phyloP scores from a whole-genome alignment of 2,113 vertebrate species.

The Zosterops pallidus region DNA sequence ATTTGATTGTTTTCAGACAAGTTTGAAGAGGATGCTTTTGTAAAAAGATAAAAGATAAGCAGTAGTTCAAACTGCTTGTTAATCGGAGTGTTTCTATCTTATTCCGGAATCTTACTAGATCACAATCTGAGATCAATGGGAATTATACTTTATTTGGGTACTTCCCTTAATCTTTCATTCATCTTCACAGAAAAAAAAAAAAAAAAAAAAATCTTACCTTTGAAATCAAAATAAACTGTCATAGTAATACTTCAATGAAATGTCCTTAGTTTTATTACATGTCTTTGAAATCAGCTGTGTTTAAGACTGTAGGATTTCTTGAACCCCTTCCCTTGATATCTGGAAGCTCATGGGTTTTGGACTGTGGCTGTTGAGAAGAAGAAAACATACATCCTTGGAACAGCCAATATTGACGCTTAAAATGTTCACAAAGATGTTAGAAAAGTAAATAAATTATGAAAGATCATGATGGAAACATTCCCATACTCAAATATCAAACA shows the following conservation, averaged over 20 bases:
- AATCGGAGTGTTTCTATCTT: not conserved
- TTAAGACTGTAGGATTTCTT: not conserved
- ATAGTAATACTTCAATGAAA: not conserved
- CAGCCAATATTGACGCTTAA: not conserved
- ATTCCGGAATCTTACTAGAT: not conserved
- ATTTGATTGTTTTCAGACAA: not conserved
- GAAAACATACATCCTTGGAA: not conserved
- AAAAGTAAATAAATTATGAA: not conserved
- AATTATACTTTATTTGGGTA: not conserved
- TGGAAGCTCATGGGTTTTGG: not conserved
- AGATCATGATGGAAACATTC: not conserved
- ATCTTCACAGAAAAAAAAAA: not conserved
- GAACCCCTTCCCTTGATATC: not conserved
- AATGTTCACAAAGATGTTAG: not conserved
- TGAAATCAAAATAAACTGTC: not conserved
- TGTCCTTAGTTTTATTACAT: not conserved
- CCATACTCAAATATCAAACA: not conserved
- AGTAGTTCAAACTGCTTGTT: not conserved
- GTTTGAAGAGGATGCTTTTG: not conserved
- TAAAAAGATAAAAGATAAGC: not conserved
- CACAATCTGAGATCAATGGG: not conserved
- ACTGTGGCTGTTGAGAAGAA: not conserved
- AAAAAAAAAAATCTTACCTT: not conserved
- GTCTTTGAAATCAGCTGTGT: conserved; percentile 8
- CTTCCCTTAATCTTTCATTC: not conserved